Evolutionary conservation across 2,888 invertebrate species (phyloP).

Genomic region (Sphaerophoria taeniata): DNA sequence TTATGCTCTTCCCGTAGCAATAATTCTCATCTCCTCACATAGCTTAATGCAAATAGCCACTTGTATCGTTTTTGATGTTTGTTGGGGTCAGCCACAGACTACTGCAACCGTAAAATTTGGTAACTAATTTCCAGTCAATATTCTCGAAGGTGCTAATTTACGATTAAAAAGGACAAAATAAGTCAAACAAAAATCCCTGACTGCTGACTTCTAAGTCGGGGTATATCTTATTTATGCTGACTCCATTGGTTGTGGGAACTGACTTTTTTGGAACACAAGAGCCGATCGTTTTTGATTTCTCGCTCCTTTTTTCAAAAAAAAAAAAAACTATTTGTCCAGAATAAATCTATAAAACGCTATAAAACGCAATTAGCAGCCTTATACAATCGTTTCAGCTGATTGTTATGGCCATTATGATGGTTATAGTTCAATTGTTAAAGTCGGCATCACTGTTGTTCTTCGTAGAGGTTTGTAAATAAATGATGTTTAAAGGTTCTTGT

Average conservation of each 20-base stretch:
- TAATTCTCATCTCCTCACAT: constrained; percentile 6
- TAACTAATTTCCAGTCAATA: constrained; percentile 74
- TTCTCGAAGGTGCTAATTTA: constrained; percentile 69
- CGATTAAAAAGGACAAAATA: constrained; percentile 74
- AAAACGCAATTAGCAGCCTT: constrained; percentile 70
- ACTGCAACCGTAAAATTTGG: constrained; percentile 72
- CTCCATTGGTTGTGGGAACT: constrained; percentile 63
- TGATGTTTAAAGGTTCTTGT: constrained; percentile 2
- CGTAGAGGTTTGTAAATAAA: neutral
- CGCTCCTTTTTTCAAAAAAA: constrained; percentile 29
- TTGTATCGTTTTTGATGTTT: constrained; percentile 47
- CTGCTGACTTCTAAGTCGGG: neutral
- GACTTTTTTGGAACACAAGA: constrained; percentile 16
- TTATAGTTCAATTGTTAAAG: constrained; percentile 70
- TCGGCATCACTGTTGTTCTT: constrained; percentile 62
- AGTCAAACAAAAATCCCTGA: constrained; percentile 61
- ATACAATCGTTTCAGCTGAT: constrained; percentile 64
- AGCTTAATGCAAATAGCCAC: constrained; percentile 8
- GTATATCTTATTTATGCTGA: neutral
- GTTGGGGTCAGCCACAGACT: constrained; percentile 70
- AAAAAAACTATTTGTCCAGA: constrained; percentile 28
- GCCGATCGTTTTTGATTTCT: constrained; percentile 53
- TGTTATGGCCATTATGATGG: constrained; percentile 70
- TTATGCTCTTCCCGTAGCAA: neutral
- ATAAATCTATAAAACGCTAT: constrained; percentile 66